Percentiles rank a stretch among this genome's conserved stretches.
Conservation (phyloP, 2,797 vertebrate species). For the Falco biarmicus region DNA sequence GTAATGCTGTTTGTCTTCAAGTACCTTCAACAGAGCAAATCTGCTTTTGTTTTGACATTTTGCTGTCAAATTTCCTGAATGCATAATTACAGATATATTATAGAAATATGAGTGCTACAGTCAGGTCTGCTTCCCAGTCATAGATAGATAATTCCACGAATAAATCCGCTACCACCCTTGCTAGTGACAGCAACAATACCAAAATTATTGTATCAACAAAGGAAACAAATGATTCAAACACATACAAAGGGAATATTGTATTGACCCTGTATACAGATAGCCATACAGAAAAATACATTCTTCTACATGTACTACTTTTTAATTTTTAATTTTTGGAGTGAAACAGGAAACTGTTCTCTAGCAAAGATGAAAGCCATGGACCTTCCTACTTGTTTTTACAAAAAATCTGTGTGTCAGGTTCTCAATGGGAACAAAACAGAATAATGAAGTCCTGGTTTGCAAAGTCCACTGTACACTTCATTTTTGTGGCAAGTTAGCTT, state of each 20-base stretch:
- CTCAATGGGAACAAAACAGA: background rate
- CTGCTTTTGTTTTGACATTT: conserved; percentile 70
- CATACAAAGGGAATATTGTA: background rate
- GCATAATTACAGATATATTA: conserved; percentile 69
- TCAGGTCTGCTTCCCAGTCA: conserved; percentile 57
- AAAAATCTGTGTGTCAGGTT: background rate
- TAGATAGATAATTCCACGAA: conserved; percentile 57
- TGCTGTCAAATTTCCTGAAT: conserved; percentile 63
- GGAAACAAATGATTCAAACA: conserved; percentile 43
- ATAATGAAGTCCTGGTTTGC: background rate
- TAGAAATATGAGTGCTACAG: conserved; percentile 45
- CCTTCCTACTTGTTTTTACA: background rate
- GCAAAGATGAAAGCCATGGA: background rate
- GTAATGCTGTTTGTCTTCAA: conserved; percentile 53
- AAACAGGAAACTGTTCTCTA: background rate
- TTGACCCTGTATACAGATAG: conserved; percentile 21
- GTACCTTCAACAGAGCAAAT: conserved; percentile 64
- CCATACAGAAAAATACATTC: background rate
- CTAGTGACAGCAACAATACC: conserved; percentile 53
- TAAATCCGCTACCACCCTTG: conserved; percentile 55
- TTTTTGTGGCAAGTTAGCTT: background rate
- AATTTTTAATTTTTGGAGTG: background rate
- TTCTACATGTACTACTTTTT: background rate
- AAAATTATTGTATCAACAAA: conserved; percentile 61
- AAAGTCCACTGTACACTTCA: background rate